Evolutionary conservation across 1,140 invertebrate species (phyloP).

Genomic region (Coelopa frigida): DNA sequence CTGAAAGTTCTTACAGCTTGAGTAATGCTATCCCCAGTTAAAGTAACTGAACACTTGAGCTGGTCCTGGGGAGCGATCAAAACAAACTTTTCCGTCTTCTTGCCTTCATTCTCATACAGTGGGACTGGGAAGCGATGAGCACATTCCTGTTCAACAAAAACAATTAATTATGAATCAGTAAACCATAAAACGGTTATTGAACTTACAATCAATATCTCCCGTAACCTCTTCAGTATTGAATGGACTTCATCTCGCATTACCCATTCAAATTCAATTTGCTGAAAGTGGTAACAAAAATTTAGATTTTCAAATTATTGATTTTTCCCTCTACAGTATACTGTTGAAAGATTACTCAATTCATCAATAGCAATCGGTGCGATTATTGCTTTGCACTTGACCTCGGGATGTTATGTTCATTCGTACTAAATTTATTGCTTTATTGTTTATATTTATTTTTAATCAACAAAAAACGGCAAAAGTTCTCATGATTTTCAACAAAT

Average conservation of each 20-base stretch:
- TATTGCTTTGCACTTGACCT: not conserved
- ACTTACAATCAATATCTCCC: constrained; percentile 71
- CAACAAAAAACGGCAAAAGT: not conserved
- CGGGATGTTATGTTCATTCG: not conserved
- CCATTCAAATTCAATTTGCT: constrained; percentile 91
- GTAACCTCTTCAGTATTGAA: constrained; percentile 69
- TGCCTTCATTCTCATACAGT: constrained; percentile 70
- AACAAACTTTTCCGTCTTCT: constrained; percentile 79
- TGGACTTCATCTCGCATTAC: constrained; percentile 79
- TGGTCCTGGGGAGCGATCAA: constrained; percentile 74
- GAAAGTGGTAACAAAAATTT: constrained; percentile 36
- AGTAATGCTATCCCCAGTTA: constrained; percentile 81
- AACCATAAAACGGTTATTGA: constrained; percentile 17
- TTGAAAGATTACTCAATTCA: constrained; percentile 1
- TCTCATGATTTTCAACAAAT: not conserved
- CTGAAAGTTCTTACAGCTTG: constrained; percentile 62
- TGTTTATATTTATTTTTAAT: too few species aligned
- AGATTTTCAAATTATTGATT: too few species aligned
- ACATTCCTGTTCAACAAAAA: constrained; percentile 59
- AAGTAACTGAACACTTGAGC: constrained; percentile 76
- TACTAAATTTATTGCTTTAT: too few species aligned
- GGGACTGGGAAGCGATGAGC: constrained; percentile 70
- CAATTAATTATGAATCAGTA: not conserved
- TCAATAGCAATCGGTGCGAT: constrained; percentile 1
- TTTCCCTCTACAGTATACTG: too few species aligned